Conservation (phyloP, 1,140 invertebrate species). For the Oscheius sp. region DNA sequence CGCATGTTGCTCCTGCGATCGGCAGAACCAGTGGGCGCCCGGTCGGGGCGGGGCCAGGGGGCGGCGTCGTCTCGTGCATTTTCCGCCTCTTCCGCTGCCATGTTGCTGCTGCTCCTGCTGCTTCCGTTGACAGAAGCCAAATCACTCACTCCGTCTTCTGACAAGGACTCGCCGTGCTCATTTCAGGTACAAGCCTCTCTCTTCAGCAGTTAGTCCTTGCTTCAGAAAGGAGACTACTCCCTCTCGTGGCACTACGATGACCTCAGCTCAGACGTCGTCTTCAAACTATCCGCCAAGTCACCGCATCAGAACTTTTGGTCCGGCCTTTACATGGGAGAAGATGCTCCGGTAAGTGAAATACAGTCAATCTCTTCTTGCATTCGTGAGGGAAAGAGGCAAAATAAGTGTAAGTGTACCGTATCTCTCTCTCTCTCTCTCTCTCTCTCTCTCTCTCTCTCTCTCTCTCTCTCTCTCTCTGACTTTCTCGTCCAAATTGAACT, state of each 20-base stretch:
- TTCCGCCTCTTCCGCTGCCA: neutral
- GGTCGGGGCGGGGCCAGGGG: too few relatives aligned
- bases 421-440: too few relatives aligned
- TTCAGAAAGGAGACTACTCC: slow-evolving; percentile 19
- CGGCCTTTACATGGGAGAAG: slow-evolving; percentile 19
- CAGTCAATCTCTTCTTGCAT: neutral
- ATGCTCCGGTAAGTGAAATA: slow-evolving; percentile 21
- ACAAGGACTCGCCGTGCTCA: neutral
- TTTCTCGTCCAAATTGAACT: too few relatives aligned
- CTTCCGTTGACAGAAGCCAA: neutral
- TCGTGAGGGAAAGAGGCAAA: neutral
- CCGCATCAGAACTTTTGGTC: slow-evolving; percentile 26
- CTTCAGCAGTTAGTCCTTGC: neutral
- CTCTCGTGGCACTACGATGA: slow-evolving; percentile 34
- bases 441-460: neutral
- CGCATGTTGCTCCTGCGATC: neutral
- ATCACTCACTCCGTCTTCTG: neutral
- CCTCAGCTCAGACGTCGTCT: slow-evolving; percentile 25
- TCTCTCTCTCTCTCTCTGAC: neutral
- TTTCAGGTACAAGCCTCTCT: neutral
- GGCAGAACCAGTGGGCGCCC: neutral
- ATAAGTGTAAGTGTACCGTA: too few relatives aligned
- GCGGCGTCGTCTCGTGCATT: neutral
- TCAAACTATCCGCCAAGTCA: slow-evolving; percentile 26
- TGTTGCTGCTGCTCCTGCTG: neutral